Evolutionary conservation across 2,113 vertebrate species (phyloP).

Genomic region (Oreochromis spilurus): DNA sequence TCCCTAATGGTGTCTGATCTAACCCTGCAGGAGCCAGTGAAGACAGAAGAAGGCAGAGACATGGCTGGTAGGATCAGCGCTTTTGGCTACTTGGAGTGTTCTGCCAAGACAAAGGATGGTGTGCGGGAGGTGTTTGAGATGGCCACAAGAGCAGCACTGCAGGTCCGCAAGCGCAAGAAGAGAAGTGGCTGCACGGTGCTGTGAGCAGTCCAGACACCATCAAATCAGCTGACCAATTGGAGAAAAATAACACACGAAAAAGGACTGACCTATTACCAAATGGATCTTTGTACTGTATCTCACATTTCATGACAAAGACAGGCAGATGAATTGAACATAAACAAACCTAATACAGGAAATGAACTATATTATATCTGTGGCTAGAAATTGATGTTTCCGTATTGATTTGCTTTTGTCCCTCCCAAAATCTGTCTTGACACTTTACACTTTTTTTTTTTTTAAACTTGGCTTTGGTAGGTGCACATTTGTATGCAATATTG

Average conservation of each 20-base stretch:
- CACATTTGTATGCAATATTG: constrained; percentile 46
- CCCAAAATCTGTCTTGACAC: constrained; percentile 13
- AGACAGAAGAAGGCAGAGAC: constrained; percentile 88
- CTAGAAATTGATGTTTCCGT: constrained; percentile 39
- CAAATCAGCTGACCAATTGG: constrained; percentile 16
- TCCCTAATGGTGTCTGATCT: background rate
- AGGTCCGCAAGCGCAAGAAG: constrained; percentile 91
- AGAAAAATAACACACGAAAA: constrained; percentile 13
- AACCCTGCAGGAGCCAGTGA: constrained; percentile 84
- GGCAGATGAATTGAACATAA: constrained; percentile 13
- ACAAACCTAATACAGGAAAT: constrained; percentile 41
- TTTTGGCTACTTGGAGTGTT: constrained; percentile 95
- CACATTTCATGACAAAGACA: constrained; percentile 50
- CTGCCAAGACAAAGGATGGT: constrained; percentile 96
- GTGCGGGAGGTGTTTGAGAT: constrained; percentile 97
- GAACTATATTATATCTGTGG: constrained; percentile 42
- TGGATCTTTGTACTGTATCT: constrained; percentile 70
- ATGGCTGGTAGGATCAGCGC: constrained; percentile 92
- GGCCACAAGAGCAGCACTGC: constrained; percentile 92
- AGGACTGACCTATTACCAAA: constrained; percentile 65
- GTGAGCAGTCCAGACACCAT: constrained; percentile 59
- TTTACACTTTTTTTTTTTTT: background rate
- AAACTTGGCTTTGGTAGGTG: constrained; percentile 28
- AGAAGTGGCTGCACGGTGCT: constrained; percentile 82
- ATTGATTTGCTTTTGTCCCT: constrained; percentile 23